Evolutionary conservation across 2,797 vertebrate species (phyloP).

Genomic region (Pyrocephalus nanus): DNA sequence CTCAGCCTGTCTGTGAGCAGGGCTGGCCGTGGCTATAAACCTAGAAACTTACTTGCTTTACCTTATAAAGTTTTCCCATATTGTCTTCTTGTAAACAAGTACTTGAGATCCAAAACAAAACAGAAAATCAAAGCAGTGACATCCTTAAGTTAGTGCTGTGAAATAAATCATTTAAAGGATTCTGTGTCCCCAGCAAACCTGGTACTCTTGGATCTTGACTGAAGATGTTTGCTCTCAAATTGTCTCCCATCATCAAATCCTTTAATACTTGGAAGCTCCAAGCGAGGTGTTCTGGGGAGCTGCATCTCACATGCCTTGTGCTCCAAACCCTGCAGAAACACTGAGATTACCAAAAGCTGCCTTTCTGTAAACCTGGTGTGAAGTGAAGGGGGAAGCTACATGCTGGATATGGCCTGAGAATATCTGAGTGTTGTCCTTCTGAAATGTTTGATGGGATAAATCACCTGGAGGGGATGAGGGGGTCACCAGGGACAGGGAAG

Average conservation of each 20-base stretch:
- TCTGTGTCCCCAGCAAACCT: not conserved
- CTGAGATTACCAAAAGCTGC: not conserved
- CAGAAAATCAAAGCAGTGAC: not conserved
- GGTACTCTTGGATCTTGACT: not conserved
- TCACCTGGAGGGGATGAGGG: not conserved
- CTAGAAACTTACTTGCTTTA: not conserved
- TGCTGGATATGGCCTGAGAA: not conserved
- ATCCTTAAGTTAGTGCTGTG: not conserved
- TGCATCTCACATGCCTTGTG: not conserved
- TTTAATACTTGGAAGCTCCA: not conserved
- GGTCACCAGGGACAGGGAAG: not conserved
- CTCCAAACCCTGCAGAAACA: not conserved
- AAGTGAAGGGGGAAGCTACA: not conserved
- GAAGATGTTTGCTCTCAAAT: not conserved
- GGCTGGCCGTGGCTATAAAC: not conserved
- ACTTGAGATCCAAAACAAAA: not conserved
- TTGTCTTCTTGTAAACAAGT: not conserved
- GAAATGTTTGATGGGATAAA: not conserved
- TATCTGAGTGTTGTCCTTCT: not conserved
- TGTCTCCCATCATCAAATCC: not conserved
- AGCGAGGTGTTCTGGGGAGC: not conserved
- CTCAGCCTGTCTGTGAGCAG: too few relatives aligned
- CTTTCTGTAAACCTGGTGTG: not conserved
- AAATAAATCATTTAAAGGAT: not conserved
- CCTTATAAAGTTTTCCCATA: not conserved